These are phyloP conservation scores for Tychaedon coryphoeus DNA, from an alignment of 2,113 vertebrate genomes.

Conservation along the genomic window DNA sequence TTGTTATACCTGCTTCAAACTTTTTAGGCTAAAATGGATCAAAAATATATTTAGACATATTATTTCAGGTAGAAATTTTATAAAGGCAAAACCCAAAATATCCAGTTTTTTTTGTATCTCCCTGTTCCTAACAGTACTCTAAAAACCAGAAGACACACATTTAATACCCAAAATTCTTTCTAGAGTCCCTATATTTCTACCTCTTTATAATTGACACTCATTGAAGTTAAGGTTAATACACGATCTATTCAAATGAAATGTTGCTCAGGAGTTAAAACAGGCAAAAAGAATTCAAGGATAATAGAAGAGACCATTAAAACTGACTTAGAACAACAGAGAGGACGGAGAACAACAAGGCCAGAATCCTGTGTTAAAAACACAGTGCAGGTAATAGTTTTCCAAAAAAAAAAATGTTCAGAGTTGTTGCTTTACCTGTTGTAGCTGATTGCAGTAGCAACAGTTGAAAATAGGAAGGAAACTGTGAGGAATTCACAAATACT, in stretches of 20 bases:
- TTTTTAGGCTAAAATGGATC: background rate
- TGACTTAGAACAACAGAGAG: too few species aligned
- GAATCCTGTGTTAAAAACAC: too few species aligned
- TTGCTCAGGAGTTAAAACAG: slow-evolving; percentile 6
- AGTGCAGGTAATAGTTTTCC: background rate
- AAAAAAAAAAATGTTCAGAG: background rate
- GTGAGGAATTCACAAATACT: background rate
- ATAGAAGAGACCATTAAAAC: background rate
- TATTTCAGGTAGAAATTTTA: background rate
- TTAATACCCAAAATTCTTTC: background rate
- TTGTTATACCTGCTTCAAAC: background rate
- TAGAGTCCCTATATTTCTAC: background rate
- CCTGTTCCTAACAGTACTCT: background rate
- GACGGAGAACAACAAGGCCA: too few species aligned
- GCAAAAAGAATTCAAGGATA: background rate
- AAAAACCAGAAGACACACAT: background rate
- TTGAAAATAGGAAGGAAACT: background rate
- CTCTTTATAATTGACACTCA: background rate
- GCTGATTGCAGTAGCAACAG: background rate
- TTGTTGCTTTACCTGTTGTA: background rate
- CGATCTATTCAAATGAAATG: background rate
- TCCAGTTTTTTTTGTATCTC: background rate
- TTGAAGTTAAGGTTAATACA: background rate
- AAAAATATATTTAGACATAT: background rate
- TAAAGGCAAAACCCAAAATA: background rate